Base-by-base conservation (phyloP, 2,113 vertebrate genomes). In the Seriola quinqueradiata region DNA sequence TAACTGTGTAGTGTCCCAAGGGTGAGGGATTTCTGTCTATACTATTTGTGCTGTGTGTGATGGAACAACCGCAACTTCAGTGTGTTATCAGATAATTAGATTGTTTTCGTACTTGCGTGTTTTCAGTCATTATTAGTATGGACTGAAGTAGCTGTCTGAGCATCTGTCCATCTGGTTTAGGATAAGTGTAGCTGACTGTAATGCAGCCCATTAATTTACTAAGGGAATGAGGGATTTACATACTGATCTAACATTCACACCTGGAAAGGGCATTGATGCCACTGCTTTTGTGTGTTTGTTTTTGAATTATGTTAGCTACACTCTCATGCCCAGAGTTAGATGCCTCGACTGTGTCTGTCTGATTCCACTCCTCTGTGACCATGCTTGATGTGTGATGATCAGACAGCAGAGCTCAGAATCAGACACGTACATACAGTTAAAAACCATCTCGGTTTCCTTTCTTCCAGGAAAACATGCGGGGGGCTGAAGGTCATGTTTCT, bases 401-500 rank as follows among this genome's bases (percentile, higher is more conserved):
- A 52, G 55, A 55, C 32, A 54, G 25, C 46, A 59, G 21, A 46
- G 17, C 9, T 40, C 46, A 38, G 40, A 70, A 75, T 71, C 40
- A 28, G 36, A 57, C 34, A 16, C 14, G 1, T 50, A 17, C 34
- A 23, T 50, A 40, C 59, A 25, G 57, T 28, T 65, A 63, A 63
- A 38, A 11, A 63, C 42, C 32, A 40, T 21, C 6, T 83, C 40
- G 0, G 54, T 12, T 57, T 57, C 9, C 55, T 67, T 23, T 60
- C 64, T 58, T 54, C 59, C 71, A 10, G 11, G 17, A 28, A 25
- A 25, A 23, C 25, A 36, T 5, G 5, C 21, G 2, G 21, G 25
- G n/a, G 66, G 4, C 64, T 68, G 25, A 78, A 46, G 16, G 76
- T 81, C 61, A 44, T 34, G 12, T 64, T 57, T 59, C n/a, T 59